A percentile compares a stretch with the other conserved stretches of the same genome.
Evolutionary conservation across 2,113 vertebrate species (phyloP).

Genomic region (Calonectris borealis): DNA sequence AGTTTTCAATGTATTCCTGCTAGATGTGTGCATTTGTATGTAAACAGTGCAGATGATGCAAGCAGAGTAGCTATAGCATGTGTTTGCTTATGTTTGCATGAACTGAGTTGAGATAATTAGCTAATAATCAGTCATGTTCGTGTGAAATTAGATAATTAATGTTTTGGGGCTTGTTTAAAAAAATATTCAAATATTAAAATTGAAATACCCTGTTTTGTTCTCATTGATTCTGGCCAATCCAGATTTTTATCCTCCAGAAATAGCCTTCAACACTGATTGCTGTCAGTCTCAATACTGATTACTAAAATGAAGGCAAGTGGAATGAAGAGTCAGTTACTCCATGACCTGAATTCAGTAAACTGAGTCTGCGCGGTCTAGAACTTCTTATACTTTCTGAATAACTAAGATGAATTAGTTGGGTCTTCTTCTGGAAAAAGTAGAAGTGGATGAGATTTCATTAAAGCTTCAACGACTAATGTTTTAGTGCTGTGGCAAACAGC

Average conservation of each 20-base stretch:
- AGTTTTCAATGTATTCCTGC: neutral
- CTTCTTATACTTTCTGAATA: neutral
- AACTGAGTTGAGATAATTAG: neutral
- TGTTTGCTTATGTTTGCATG: neutral
- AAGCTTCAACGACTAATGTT: neutral
- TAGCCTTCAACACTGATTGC: neutral
- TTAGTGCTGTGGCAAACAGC: neutral
- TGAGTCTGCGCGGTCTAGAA: neutral
- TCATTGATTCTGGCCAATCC: neutral
- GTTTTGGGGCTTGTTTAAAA: neutral
- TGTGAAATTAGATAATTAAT: neutral
- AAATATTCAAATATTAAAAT: neutral
- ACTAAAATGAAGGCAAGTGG: neutral
- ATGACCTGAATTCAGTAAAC: neutral
- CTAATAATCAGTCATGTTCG: neutral
- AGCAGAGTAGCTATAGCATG: neutral
- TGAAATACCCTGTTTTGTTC: neutral
- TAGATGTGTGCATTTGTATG: fast-evolving
- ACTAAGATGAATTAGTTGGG: neutral
- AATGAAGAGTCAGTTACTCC: neutral
- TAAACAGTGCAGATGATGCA: too few species aligned
- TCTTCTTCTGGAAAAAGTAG: neutral
- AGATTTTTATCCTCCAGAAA: neutral
- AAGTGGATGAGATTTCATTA: neutral
- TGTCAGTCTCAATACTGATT: neutral